Base-by-base conservation (phyloP, 2,797 vertebrate genomes). In the Sebastes flavidus region DNA sequence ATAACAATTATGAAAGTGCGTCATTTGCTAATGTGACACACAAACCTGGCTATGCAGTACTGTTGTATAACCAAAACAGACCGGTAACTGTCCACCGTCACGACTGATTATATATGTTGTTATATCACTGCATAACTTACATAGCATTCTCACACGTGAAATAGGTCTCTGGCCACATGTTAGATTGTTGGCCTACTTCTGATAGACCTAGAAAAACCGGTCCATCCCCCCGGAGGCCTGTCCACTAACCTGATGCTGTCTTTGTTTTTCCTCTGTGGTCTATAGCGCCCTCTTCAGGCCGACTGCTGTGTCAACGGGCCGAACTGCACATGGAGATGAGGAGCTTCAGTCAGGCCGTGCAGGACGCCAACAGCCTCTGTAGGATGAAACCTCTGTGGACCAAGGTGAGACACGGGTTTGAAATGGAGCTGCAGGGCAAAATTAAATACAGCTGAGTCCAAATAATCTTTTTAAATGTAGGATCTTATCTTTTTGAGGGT, bases 271-370 rank as follows among this genome's bases (percentile, higher is more conserved):
- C 16, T 49, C 9, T 86, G 38, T 68, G 82, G 72, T 88, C 29
- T 38, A 61, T 88, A 97, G 96, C 24, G 74, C 95, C 96, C 84
- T 93, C 93, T 86, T 86, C 90, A 71, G 94, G 92, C 87, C 79
- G 87, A 4, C 89, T 96, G 69, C 67, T 96, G 75, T 86, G 78
- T 65, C 93, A 97, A 72, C 93, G 96, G 74, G 96, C 97, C 3
- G 96, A 98, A 59, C 83, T 98, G 60, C 94, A 96, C 90, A 93
- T 95, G 32, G 92, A 94, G 80, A 94, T 97, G 96, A 96, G 95
- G 66, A 97, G 96, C 93, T 97, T 96, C 83, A 94, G 93, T 56
- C 96, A 96, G 87, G 97, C 97, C 6, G 92, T 96, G 71, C 95
- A 95, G 16, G 97, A 98, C 2, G 94, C 95, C 0, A 95, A 84